phyloP scores from a whole-genome alignment of 2,797 vertebrate species.

The Megaceryle alcyon region DNA sequence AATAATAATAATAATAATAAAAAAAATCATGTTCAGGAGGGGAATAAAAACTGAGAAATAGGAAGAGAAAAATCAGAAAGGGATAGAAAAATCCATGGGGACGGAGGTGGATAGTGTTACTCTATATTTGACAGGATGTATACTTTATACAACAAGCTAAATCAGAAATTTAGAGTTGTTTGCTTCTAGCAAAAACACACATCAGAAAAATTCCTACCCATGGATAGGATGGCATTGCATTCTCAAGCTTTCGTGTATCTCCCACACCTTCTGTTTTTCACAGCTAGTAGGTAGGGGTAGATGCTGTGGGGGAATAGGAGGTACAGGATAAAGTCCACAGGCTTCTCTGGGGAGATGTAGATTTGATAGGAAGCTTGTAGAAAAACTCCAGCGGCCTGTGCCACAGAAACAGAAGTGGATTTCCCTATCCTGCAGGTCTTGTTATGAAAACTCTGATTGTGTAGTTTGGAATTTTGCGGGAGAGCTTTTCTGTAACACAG shows the following conservation, averaged over 20 bases:
- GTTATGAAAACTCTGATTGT: not conserved
- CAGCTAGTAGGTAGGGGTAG: not conserved
- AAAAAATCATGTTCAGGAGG: not conserved
- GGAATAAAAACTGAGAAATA: slow-evolving; percentile 60
- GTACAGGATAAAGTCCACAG: slow-evolving; percentile 40
- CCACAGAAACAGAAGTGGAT: slow-evolving; percentile 19
- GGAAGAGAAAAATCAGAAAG: slow-evolving; percentile 49
- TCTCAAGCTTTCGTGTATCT: slow-evolving; percentile 13
- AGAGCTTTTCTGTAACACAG: not conserved
- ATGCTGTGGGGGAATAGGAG: slow-evolving; percentile 18
- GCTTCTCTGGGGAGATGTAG: slow-evolving; percentile 37
- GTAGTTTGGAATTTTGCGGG: not conserved
- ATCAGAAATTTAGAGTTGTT: slow-evolving; percentile 57
- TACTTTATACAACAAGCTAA: slow-evolving; percentile 60
- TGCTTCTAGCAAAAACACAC: slow-evolving; percentile 63
- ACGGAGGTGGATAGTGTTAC: slow-evolving; percentile 59
- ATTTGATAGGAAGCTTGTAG: not conserved
- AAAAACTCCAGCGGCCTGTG: not conserved
- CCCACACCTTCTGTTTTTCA: slow-evolving; percentile 29
- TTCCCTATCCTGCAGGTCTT: slow-evolving; percentile 28
- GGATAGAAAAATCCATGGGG: slow-evolving; percentile 39
- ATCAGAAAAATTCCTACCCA: slow-evolving; percentile 18
- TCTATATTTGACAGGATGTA: slow-evolving; percentile 68
- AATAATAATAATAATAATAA: not conserved
- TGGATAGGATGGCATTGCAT: not conserved